A percentile compares a stretch with the other conserved stretches of the same genome.
Evolutionary conservation across 2,888 invertebrate genomes (phyloP).

Genomic region (Biston betularia): DNA sequence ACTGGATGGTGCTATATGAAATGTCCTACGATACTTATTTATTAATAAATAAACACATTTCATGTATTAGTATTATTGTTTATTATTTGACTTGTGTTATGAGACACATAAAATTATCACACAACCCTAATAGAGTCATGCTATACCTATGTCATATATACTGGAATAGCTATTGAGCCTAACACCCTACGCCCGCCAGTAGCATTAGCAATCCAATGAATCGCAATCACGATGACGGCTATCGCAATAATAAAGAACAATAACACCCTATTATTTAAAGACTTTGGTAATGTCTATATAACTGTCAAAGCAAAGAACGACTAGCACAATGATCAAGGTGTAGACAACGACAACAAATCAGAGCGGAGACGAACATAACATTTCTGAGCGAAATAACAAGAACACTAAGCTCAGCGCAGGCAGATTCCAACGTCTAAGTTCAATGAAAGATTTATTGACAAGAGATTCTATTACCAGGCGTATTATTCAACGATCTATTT

Average conservation of each 20-base stretch:
- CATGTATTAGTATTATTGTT: neutral
- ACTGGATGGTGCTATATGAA: too few relatives aligned
- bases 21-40: too few relatives aligned
- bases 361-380: slow-evolving; percentile 29
- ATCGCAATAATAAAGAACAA: slow-evolving; percentile 26
- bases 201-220: slow-evolving; percentile 24
- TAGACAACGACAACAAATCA: slow-evolving; percentile 36
- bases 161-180: slow-evolving; percentile 3
- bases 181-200: slow-evolving; percentile 1
- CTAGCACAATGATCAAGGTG: slow-evolving; percentile 31
- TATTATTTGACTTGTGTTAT: neutral
- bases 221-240: slow-evolving; percentile 23
- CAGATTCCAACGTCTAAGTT: slow-evolving; percentile 42
- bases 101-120: neutral
- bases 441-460: slow-evolving; percentile 48
- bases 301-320: slow-evolving; percentile 34
- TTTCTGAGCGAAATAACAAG: slow-evolving; percentile 35
- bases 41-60: neutral
- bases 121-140: neutral
- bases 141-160: neutral
- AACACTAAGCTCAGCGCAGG: slow-evolving; percentile 33
- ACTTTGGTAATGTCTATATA: slow-evolving; percentile 30
- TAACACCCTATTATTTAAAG: slow-evolving; percentile 31
- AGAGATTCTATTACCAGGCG: slow-evolving; percentile 35
- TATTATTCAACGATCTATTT: slow-evolving; percentile 41